Base-by-base conservation (phyloP, 2,797 vertebrate species). In the Helicolenus hilgendorfi region DNA sequence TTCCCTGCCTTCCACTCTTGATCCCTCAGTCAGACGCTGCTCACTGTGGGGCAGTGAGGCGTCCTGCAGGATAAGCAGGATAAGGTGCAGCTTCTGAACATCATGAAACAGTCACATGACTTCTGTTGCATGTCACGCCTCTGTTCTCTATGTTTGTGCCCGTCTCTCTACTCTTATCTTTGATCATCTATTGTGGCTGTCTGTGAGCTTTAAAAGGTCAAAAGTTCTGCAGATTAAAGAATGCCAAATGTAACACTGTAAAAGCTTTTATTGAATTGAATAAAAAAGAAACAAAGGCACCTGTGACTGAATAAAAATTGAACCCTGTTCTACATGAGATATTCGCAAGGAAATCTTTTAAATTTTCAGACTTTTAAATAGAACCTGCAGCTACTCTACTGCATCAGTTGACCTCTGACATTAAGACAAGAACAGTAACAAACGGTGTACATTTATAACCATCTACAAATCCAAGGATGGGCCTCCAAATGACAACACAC, bases 71-170 rank as follows among this genome's bases (percentile, higher is more conserved):
- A 76, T 55, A 64, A 65, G 29, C n/a, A 22, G 70, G 71, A 67
- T 60, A 72, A 82, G 55, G 88, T 81, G 70, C 59, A 63, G 38
- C 67, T 72, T 76, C 67, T 78, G 60, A 60, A 60, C 24, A 63
- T 64, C 49, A 67, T 60, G 69, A 80, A 77, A 58, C 53, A 56
- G 63, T 79, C 76, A 83, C 76, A 62, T 91, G 88, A 72, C 65
- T 11, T 38, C 26, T 72, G 31, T 33, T 60, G 31, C 35, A 63
- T 31, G 70, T 58, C 81, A 80, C 11, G 2, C 9, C 63, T 49
- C 11, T 53, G 59, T 31, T n/a, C 3, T 56, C 68, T 27, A 59
- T 31, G 31, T 71, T 27, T 60, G 5, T 20, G 38, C 20, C 33
- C 0, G 4, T 20, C 20, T 58, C 29, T n/a, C 45, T 55, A 18